A percentile compares a stretch with the other conserved stretches of the same genome.
Evolutionary conservation across 2,888 invertebrate species (phyloP).

Genomic region (Ditula angustiorana): DNA sequence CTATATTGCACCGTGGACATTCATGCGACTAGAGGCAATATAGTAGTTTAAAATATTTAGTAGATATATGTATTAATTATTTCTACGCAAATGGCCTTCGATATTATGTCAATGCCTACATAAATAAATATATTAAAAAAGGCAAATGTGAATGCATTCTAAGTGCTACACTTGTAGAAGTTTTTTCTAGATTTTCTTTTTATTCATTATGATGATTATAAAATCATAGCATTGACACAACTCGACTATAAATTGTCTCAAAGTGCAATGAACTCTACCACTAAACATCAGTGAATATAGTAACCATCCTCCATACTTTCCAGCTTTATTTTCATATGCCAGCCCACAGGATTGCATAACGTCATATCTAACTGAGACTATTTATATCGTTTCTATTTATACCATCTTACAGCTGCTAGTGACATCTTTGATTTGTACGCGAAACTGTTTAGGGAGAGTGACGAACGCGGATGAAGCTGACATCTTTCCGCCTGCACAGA

Average conservation of each 20-base stretch:
- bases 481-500: not conserved
- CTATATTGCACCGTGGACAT: no score
- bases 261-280: conserved; percentile 19
- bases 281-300: conserved; percentile 14
- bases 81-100: no score
- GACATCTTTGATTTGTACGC: conserved; percentile 60
- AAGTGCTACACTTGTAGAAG: no score
- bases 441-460: conserved; percentile 49
- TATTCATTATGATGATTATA: no score
- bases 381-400: conserved; percentile 36
- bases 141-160: no score
- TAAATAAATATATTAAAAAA: no score
- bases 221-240: not conserved
- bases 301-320: not conserved
- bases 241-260: not conserved
- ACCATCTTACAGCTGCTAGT: conserved; percentile 39
- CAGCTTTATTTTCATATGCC: conserved; percentile 14
- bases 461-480: not conserved
- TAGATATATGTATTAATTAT: no score
- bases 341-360: conserved; percentile 25
- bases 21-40: no score
- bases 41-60: no score
- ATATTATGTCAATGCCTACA: no score
- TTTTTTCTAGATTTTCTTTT: no score
- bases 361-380: conserved; percentile 25